Base-by-base conservation (phyloP, 1,140 invertebrate species). In the Lasioglossum albipes region DNA sequence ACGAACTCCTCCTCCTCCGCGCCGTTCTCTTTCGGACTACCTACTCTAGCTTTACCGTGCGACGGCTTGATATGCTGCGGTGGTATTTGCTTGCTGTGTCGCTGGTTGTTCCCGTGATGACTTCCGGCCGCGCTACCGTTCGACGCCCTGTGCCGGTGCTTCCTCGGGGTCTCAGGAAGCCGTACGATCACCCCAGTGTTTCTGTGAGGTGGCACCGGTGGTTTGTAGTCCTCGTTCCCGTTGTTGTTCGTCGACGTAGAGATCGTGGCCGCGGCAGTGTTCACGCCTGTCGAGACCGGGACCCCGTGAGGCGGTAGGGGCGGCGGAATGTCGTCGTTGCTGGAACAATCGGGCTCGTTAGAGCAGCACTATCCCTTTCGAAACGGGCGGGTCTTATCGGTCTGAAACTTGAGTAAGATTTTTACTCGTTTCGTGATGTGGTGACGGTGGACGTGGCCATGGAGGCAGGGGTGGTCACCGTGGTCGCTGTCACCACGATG, bases 131-230 rank as follows among this genome's bases (percentile, higher is more conserved):
- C 89, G 52, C 89, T 91, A 42, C 85, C 80, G 42, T 89, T 90
- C 36, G 90, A 89, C 7, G 88, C 93, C 90, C 94, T 91, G 93
- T 95, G 86, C 87, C 92, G 85, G 61, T 91, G 88, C 31, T 93
- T 93, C 62, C 91, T 91, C 22, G 90, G 91, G 10, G 89, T 88
- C 52, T 92, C 91, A 0, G 90, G 90, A 0, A 88, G 68, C 12
- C 91, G 91, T 7, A 91, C 87, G 65, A 89, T 91, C 61, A 95
- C 93, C 2, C 94, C 94, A 57, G 96, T 95, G 92, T 96, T 97
- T 68, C 97, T 94, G 89, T 98, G 97, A 0, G 97, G 97, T 16
- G 97, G 97, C 49, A 98, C 96, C 3, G 97, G 97, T 0, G 97
- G 97, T 79, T 96, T 95, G 90, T 97, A 97, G 73, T 97, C 96